Evolutionary conservation across 2,888 invertebrate species (phyloP), one percentile per base, ranked within the genome.

Genomic region (Chromoteleia sp.): DNA sequence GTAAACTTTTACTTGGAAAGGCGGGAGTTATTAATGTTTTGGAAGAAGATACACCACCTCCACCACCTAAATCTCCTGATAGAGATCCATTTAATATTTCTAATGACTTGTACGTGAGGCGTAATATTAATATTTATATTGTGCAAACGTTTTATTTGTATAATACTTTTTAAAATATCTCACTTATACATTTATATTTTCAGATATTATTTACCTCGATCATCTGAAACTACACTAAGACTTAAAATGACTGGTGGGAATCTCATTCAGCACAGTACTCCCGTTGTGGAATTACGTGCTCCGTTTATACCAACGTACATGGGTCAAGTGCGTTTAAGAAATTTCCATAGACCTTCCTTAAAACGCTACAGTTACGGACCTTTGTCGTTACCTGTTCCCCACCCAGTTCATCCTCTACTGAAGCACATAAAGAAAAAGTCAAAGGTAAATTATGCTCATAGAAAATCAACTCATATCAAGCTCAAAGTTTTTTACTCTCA

Each of bases 21-120:
- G 98, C 98, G 1, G 98, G 98, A 0, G 98, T 99, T 0, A 98
- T 99, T 84, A 98, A 98, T 89, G 98, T 98, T 0, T 92, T 98
- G 25, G 98, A 98, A 87, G 97, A 98, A 89, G 97, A 98, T 87
- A 96, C 97, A 0, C 98, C 97, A 0, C 97, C 97, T 0, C 97
- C 97, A 0, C 97, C 98, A 0, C 97, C 97, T 0, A 97, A 98
- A 90, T 96, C 97, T 14, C 96, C 97, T 0, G 97, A 98, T 88
- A 93, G 98, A 85, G 99, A 99, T 94, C 98, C 98, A 0, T 99
- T 98, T 92, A 99, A 99, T 91, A 96, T 99, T 83, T 98, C 98
- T 0, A 99, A 99, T 92, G 99, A 99, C 90, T 97, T 98, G 94
- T 98, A 93, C 93, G 95, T 25, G n/a, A n/a, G n/a, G n/a, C n/a